Base-by-base conservation (phyloP, 2,113 vertebrate genomes). In the Chaetops frenatus region DNA sequence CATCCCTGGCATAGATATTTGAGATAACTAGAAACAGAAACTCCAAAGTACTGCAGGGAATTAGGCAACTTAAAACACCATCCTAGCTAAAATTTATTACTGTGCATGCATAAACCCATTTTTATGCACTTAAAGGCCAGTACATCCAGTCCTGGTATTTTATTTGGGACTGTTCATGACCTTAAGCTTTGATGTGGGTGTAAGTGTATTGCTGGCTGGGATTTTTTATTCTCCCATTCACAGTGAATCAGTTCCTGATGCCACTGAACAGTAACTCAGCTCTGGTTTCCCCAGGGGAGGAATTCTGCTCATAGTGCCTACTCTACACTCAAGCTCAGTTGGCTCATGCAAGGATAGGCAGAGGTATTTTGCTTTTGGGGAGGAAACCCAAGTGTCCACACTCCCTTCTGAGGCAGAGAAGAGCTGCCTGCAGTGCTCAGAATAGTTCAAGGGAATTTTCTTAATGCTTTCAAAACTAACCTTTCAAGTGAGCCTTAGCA, bases 241-340 rank as follows among this genome's bases (percentile, higher is more conserved):
- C 38, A 42, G 22, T 51, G 71, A 92, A 94, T 90, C 70, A 87
- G 22, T 92, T 96, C 94, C 85, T 94, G 85, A 95, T 96, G 93
- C 60, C 53, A 48, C 76, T 76, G 91, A 95, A 95, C 91, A 94
- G 95, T 92, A 95, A 82, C 81, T 82, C 89, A 83, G 71, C 60
- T 90, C 90, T 88, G 81, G 89, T 87, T 92, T 95, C 90, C 58
- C 85, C 1, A 11, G 71, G 71, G 79, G 79, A 81, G 79, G 56
- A 88, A 83, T 88, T 91, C 85, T 77, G 33, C 47, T 66, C 19
- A 0, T 40, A 3, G 42, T 76, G 50, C 58, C 31, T 85, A 2
- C 82, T 91, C 81, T 50, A 4, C 40, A 40, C 42, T 25, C 45
- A 82, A 27, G 24, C 69, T 88, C 85, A 40, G 40, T 1, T 64